Conservation (phyloP, 2,113 vertebrate species). For the Chunga burmeisteri region DNA sequence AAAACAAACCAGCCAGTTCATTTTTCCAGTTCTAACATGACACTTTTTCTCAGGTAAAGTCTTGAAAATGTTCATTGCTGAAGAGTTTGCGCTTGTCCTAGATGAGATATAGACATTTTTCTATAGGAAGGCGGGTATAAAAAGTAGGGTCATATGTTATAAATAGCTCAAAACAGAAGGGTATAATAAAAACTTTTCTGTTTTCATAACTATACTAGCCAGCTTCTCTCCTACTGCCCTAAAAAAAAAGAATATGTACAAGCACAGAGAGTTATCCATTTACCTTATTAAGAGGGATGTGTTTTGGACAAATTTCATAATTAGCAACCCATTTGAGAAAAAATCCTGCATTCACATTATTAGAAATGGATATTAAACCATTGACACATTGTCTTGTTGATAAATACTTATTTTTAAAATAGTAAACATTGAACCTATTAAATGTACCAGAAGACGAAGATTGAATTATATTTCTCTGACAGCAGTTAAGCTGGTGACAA, state of each 20-base stretch:
- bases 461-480: neutral
- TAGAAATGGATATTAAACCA: neutral
- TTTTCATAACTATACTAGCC: neutral
- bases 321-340: neutral
- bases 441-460: neutral
- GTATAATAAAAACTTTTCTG: neutral
- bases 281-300: neutral
- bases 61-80: neutral
- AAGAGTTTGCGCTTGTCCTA: neutral
- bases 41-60: neutral
- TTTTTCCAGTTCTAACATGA: neutral
- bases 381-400: neutral
- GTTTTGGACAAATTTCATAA: neutral
- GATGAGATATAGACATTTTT: neutral
- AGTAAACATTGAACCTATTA: neutral
- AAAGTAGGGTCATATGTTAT: neutral
- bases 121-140: neutral
- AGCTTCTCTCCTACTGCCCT: neutral
- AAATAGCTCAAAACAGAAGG: neutral
- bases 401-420: neutral
- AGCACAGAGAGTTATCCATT: neutral
- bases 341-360: neutral
- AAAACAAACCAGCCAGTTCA: neutral
- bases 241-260: neutral
- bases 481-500: neutral